Evolutionary conservation across 1,140 invertebrate genomes (phyloP).

Genomic region (Scaptodrosophila lebanonensis): DNA sequence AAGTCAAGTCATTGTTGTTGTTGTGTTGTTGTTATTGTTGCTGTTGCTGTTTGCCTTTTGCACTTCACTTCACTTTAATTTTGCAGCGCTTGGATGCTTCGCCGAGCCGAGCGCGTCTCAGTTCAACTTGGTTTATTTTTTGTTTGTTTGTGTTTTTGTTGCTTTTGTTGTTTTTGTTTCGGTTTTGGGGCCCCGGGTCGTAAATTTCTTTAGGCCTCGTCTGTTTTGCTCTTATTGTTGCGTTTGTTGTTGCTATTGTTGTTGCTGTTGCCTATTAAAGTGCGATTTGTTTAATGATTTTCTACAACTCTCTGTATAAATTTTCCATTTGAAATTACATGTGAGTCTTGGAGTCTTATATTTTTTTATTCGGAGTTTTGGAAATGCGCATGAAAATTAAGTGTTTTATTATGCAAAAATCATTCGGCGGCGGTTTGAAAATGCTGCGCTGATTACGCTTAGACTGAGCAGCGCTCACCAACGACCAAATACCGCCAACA

Average conservation of each 20-base stretch:
- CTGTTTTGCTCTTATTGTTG: constrained; percentile 4
- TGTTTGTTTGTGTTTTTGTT: constrained; percentile 13
- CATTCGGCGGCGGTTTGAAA: constrained; percentile 34
- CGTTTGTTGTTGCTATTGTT: constrained; percentile 13
- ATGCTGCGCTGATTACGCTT: constrained; percentile 52
- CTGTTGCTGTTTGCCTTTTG: constrained; percentile 70
- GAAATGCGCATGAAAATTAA: constrained; percentile 74
- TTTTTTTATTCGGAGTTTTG: constrained; percentile 45
- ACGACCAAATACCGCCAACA: background rate
- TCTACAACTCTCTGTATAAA: constrained; percentile 71
- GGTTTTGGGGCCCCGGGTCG: constrained; percentile 37
- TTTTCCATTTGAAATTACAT: constrained; percentile 71
- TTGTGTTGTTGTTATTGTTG: constrained; percentile 16
- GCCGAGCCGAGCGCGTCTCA: constrained; percentile 33
- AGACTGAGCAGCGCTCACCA: too few species aligned
- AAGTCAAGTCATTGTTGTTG: constrained; percentile 50
- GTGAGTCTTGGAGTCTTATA: constrained; percentile 12
- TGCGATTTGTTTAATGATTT: constrained; percentile 76
- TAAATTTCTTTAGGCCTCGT: constrained; percentile 59
- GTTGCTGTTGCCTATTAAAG: constrained; percentile 67
- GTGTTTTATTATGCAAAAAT: constrained; percentile 76
- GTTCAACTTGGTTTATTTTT: constrained; percentile 27
- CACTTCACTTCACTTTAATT: constrained; percentile 76
- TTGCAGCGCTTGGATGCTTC: constrained; percentile 68
- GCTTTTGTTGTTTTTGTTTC: constrained; percentile 21